These are phyloP conservation scores for Opisthocomus hoazin DNA, from an alignment of 2,113 vertebrate species.

Conservation along the genomic window DNA sequence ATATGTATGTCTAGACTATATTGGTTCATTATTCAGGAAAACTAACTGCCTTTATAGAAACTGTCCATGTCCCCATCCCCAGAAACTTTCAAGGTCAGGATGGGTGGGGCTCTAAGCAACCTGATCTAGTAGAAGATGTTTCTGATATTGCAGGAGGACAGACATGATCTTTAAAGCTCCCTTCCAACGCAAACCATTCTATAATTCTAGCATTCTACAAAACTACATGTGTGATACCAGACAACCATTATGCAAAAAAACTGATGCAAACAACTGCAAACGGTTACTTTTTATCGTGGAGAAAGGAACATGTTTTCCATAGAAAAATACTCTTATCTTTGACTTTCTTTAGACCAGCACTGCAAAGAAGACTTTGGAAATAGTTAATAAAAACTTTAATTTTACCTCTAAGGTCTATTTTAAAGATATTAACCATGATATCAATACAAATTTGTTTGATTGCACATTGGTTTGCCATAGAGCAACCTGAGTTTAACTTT, in stretches of 20 bases:
- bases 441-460: background rate
- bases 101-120: too few species aligned
- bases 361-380: background rate
- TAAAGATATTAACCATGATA: background rate
- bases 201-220: too few species aligned
- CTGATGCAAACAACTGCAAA: background rate
- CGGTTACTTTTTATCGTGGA: background rate
- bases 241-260: background rate
- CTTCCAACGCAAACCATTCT: too few species aligned
- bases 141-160: too few species aligned
- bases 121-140: too few species aligned
- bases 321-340: background rate
- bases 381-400: background rate
- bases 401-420: background rate
- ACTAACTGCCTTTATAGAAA: background rate
- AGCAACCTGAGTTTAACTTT: background rate
- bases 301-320: background rate
- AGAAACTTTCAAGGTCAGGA: too few species aligned
- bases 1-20: background rate
- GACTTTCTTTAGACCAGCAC: background rate
- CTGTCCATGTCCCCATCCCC: too few species aligned
- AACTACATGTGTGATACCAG: background rate
- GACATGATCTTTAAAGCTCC: too few species aligned
- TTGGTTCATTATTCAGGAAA: background rate
- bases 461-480: background rate